phyloP scores from a whole-genome alignment of 2,888 invertebrate species.

The Melikaiella ostensackeni region DNA sequence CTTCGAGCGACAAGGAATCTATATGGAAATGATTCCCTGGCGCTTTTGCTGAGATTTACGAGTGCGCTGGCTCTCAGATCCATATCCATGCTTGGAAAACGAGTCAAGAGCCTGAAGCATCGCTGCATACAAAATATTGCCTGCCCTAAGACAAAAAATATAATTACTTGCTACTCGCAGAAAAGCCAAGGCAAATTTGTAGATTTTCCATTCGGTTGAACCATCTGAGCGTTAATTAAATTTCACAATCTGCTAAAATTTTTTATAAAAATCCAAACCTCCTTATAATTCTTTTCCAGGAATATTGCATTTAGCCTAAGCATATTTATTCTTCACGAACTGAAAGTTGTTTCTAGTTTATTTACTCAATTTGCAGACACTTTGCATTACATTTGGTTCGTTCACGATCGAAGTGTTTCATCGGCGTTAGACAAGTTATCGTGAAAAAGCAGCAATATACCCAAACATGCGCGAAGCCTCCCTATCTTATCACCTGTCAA shows the following conservation, averaged over 20 bases:
- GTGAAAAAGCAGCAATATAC: slow-evolving; percentile 42
- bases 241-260: too few species aligned
- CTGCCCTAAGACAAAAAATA: slow-evolving; percentile 14
- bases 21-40: slow-evolving; percentile 68
- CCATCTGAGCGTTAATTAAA: not conserved
- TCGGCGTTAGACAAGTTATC: slow-evolving; percentile 42
- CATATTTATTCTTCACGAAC: too few species aligned
- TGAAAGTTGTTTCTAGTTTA: not conserved
- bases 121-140: slow-evolving; percentile 11
- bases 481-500: slow-evolving; percentile 48
- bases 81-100: slow-evolving; percentile 15
- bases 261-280: too few species aligned
- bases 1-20: slow-evolving; percentile 61
- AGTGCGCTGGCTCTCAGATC: slow-evolving; percentile 39
- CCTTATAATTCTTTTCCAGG: too few species aligned
- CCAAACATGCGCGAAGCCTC: slow-evolving; percentile 36
- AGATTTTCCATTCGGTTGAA: not conserved
- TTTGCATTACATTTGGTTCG: not conserved
- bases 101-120: slow-evolving; percentile 12
- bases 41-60: slow-evolving; percentile 59
- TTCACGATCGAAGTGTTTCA: not conserved
- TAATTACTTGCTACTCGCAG: slow-evolving; percentile 3
- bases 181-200: not conserved
- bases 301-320: too few species aligned
- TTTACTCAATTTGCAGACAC: not conserved